Base-by-base conservation (phyloP, 2,888 invertebrate species). In the Endomychus coccineus region DNA sequence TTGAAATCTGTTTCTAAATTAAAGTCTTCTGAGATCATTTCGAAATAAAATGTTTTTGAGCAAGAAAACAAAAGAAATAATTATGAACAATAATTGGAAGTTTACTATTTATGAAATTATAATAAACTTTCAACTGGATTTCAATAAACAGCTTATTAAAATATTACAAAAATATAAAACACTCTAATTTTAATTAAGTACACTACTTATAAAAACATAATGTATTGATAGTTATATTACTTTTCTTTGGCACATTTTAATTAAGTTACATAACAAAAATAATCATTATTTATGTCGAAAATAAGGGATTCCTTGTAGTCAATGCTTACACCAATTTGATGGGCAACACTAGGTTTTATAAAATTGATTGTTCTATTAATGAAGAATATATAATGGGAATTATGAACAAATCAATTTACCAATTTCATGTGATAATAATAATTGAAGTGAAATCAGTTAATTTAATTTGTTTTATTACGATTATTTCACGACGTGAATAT, bases 191-290 rank as follows among this genome's bases (percentile, higher is more conserved):
- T 19, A 19, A 16, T 29, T 36, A 36, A 36, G 36, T 36, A 36
- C 36, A 36, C 29, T 36, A 36, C 36, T 29, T 23, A 35, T 30
- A 25, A 38, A 31, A 35, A 27, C 13, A 31, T n/a, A n/a, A n/a
- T n/a, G n/a, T n/a, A n/a, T n/a, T 37, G 14, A 37, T 19, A 14
- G 31, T 37, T 14, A 17, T 49, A 44, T 49, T 48, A 48, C 47
- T 47, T 50, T 50, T 44, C 43, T 55, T 54, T 55, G 55, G 55
- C 55, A 55, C 55, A 46, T 48, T 50, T 45, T 37, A 37, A 40
- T 5, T 27, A 22, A 6, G 17, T 14, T 34, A 19, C 21, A 19
- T n/a, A 19, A n/a, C 21, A 6, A 19, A 19, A 19, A 7, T 19
- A 19, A n/a, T 7, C 6, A 19, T n/a, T n/a, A n/a, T n/a, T n/a